Evolutionary conservation across 2,888 invertebrate species (phyloP), one percentile per base, ranked within the genome.

Genomic region (Empis livida): DNA sequence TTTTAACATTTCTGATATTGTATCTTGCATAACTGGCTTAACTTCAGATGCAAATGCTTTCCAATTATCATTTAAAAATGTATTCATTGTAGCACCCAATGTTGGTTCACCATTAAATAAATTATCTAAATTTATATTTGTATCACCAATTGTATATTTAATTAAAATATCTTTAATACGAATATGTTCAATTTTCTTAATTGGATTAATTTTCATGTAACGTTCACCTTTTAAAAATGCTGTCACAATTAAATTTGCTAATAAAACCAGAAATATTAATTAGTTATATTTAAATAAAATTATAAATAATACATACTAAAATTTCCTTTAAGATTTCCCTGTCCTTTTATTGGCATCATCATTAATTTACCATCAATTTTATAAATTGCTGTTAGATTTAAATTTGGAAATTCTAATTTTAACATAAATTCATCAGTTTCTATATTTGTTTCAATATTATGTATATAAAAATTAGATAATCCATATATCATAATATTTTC

Each of bases 1-100:
- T 54, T 75, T 76, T 52, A 80, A 70, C 10, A 80, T 67, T 10
- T 71, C 68, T 0, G 74, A 72, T 42, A 81, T 71, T 1, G 75
- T 74, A 46, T 77, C 77, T 59, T 84, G 82, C 59, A 88, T 67
- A 0, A 82, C 75, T 1, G 78, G 79, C 56, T 82, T 81, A 5
- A 88, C 72, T 57, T 87, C 85, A 27, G 76, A 77, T 0, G 80
- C 74, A 2, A 88, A 72, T 30, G 73, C 74, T 56, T 77, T 74
- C 86, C 86, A 87, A 61, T 87, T 85, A 42, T 85, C 82, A 59
- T 86, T 87, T 17, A 88, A 63, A 61, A 86, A 85, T 30, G 75
- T 64, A 62, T 87, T 87, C 80, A 86, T 81, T 2, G 80, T 75
- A 16, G 77, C 73, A 27, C 83, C 83, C 46, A 84, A 63, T 50